These are phyloP conservation scores for Phrynocephalus vlangalii DNA, from an alignment of 2,797 vertebrate genomes.

Conservation along the genomic window DNA sequence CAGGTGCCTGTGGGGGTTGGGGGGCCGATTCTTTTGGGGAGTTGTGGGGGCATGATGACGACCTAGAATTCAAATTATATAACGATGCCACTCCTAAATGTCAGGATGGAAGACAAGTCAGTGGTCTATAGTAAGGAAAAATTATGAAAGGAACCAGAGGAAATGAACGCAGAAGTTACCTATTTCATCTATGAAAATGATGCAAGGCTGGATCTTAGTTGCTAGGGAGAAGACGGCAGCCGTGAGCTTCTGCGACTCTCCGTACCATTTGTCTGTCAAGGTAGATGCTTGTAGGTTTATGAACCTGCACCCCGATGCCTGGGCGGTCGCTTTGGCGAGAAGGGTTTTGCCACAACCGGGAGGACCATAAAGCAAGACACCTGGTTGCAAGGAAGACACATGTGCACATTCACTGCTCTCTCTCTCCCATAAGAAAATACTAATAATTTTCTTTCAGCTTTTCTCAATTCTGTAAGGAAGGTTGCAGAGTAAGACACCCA, in stretches of 20 bases:
- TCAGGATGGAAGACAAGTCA: neutral
- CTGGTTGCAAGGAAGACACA: constrained; percentile 55
- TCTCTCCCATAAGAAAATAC: neutral
- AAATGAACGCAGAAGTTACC: constrained; percentile 66
- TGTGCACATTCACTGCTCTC: neutral
- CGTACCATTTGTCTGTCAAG: constrained; percentile 85
- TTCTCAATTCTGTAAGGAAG: neutral
- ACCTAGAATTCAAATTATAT: neutral
- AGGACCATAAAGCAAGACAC: constrained; percentile 84
- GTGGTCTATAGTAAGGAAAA: neutral
- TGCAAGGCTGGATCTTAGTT: constrained; percentile 85
- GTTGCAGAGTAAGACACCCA: too few species aligned
- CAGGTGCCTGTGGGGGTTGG: neutral
- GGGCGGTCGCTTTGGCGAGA: constrained; percentile 86
- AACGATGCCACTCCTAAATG: too few species aligned
- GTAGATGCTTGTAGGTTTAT: constrained; percentile 86
- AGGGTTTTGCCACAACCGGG: constrained; percentile 87
- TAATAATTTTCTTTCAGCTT: neutral
- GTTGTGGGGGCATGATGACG: neutral
- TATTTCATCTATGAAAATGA: constrained; percentile 87
- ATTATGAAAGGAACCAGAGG: neutral
- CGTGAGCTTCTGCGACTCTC: constrained; percentile 86
- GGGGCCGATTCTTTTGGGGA: neutral
- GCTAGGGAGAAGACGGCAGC: constrained; percentile 86
- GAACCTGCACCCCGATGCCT: constrained; percentile 85